phyloP scores from a whole-genome alignment of 53 echinoderm and acorn worm species.

The Holothuria leucospilota region DNA sequence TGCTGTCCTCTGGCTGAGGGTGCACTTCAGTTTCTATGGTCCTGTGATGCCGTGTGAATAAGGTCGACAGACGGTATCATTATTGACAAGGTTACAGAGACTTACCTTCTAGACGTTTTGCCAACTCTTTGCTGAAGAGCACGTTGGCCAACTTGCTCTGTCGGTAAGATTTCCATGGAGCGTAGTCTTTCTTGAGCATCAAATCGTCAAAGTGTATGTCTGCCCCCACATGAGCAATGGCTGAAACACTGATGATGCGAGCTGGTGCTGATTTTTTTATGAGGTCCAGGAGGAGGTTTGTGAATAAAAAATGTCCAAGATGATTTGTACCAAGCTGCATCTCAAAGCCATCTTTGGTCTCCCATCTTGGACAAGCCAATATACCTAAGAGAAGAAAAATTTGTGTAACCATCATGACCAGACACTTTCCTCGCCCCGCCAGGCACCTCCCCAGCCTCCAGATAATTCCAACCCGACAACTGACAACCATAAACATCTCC shows the following conservation, averaged over 20 bases:
- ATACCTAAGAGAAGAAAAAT: constrained; percentile 58
- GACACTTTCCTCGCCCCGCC: too few species aligned
- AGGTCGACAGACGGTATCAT: too few species aligned
- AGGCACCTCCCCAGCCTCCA: too few species aligned
- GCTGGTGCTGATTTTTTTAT: constrained; percentile 77
- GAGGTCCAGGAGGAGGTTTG: constrained; percentile 88
- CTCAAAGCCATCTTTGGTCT: constrained; percentile 92
- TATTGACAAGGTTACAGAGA: too few species aligned
- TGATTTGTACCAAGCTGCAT: constrained; percentile 91
- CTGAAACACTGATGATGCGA: constrained; percentile 69
- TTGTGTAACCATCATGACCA: too few species aligned
- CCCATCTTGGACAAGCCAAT: constrained; percentile 66
- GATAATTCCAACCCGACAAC: too few species aligned
- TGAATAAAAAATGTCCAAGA: constrained; percentile 88
- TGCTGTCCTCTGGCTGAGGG: too few species aligned
- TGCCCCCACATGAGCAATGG: constrained; percentile 36
- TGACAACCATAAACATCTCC: too few species aligned
- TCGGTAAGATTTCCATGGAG: constrained; percentile 36
- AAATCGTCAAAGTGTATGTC: constrained; percentile 68
- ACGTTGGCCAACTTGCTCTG: constrained; percentile 87
- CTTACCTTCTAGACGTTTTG: constrained; percentile 69
- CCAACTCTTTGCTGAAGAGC: constrained; percentile 76
- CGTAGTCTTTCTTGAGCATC: constrained; percentile 34
- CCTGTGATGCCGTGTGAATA: too few species aligned
- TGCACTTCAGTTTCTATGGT: too few species aligned